These are phyloP conservation scores for Cromileptes altivelis DNA, from an alignment of 2,113 vertebrate species.

Conservation along the genomic window DNA sequence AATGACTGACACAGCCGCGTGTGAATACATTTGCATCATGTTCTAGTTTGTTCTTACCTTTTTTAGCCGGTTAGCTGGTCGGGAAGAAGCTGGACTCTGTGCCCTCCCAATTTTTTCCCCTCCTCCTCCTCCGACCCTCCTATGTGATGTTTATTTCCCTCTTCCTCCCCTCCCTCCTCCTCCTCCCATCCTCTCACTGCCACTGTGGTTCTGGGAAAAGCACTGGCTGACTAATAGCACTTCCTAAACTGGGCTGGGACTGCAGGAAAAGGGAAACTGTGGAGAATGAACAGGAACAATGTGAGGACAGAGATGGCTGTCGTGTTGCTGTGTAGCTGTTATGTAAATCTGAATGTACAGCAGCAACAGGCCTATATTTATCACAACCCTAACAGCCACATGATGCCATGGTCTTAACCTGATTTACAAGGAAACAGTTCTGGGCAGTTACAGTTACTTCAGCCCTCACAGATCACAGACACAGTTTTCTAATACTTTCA, in stretches of 20 bases:
- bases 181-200: slow-evolving; percentile 46
- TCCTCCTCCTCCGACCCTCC: slow-evolving; percentile 63
- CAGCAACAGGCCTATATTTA: neutral
- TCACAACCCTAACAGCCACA: neutral
- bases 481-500: neutral
- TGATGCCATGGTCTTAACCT: neutral
- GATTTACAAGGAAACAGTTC: neutral
- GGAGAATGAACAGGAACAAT: slow-evolving; percentile 31
- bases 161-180: slow-evolving; percentile 42
- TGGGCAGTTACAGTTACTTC: neutral
- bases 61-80: slow-evolving; percentile 48
- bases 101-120: slow-evolving; percentile 67
- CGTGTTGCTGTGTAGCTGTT: neutral
- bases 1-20: slow-evolving; percentile 34
- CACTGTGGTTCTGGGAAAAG: slow-evolving; percentile 24
- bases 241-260: slow-evolving; percentile 81
- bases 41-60: slow-evolving; percentile 77
- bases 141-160: slow-evolving; percentile 71
- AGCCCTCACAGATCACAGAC: neutral
- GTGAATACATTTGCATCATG: slow-evolving; percentile 31
- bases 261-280: slow-evolving; percentile 12
- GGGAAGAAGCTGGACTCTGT: slow-evolving; percentile 62
- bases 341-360: neutral
- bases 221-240: slow-evolving; percentile 60
- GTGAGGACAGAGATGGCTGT: neutral